Evolutionary conservation across 2,797 vertebrate genomes (phyloP).

Genomic region (Pteronotus mesoamericanus): DNA sequence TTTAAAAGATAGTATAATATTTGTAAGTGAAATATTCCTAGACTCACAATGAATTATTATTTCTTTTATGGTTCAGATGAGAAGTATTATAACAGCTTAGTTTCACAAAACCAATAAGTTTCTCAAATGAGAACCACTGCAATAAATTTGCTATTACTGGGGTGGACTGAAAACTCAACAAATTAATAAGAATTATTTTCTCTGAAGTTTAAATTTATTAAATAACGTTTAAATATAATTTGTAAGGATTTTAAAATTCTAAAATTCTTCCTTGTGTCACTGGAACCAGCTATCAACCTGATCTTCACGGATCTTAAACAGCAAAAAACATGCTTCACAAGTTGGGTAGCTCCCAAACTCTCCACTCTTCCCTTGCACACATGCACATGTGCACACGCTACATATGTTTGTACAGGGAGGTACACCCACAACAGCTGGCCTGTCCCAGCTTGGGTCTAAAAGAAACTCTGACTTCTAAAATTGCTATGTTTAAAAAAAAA

Average conservation of each 20-base stretch:
- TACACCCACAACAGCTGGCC: background rate
- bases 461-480: constrained; percentile 42
- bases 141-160: background rate
- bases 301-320: background rate
- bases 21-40: background rate
- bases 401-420: background rate
- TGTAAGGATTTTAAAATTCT: background rate
- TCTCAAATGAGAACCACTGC: background rate
- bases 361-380: accelerated
- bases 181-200: background rate
- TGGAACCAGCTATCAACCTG: background rate
- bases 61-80: background rate
- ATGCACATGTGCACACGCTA: accelerated
- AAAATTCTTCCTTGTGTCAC: background rate
- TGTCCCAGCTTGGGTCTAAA: constrained; percentile 42
- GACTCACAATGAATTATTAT: background rate
- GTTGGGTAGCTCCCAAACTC: background rate
- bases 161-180: background rate
- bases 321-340: background rate
- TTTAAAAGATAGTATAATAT: background rate
- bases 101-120: background rate
- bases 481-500: constrained; percentile 27
- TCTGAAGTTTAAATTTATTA: background rate
- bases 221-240: background rate
- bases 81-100: background rate